These are phyloP conservation scores for Leucoraja erinaceus DNA, from an alignment of 2,113 vertebrate genomes.

Conservation along the genomic window DNA sequence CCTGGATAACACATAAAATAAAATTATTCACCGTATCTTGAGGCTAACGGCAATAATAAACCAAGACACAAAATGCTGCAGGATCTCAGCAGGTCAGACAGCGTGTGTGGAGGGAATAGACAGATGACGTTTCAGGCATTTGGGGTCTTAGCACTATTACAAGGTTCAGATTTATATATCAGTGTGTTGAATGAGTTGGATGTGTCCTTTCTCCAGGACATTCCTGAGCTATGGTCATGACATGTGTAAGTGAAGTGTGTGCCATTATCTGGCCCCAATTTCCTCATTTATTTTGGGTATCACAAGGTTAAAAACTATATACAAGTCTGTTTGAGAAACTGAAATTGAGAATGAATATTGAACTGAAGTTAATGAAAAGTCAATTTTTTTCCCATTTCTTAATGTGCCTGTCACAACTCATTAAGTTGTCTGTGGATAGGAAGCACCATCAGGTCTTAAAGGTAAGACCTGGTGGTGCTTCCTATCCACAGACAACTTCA, in stretches of 20 bases:
- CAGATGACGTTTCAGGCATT: too few species aligned
- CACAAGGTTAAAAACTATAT: not conserved
- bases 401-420: too few species aligned
- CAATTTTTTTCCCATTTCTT: too few species aligned
- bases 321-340: not conserved
- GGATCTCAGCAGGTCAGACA: too few species aligned
- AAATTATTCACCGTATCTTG: too few species aligned
- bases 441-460: not conserved
- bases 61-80: too few species aligned
- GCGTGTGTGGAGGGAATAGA: too few species aligned
- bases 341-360: not conserved
- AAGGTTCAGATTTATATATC: not conserved
- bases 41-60: too few species aligned
- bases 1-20: too few species aligned
- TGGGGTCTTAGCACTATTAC: not conserved
- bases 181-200: not conserved
- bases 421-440: too few species aligned
- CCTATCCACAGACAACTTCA: not conserved
- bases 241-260: not conserved
- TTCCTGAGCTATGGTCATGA: not conserved
- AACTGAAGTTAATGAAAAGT: not conserved
- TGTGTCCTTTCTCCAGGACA: not conserved
- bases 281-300: not conserved
- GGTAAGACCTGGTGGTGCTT: not conserved
- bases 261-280: not conserved